Percentiles rank a stretch among this genome's conserved stretches.
Conservation (phyloP, 2,888 invertebrate genomes). For the Hirtodrosophila duncani region DNA sequence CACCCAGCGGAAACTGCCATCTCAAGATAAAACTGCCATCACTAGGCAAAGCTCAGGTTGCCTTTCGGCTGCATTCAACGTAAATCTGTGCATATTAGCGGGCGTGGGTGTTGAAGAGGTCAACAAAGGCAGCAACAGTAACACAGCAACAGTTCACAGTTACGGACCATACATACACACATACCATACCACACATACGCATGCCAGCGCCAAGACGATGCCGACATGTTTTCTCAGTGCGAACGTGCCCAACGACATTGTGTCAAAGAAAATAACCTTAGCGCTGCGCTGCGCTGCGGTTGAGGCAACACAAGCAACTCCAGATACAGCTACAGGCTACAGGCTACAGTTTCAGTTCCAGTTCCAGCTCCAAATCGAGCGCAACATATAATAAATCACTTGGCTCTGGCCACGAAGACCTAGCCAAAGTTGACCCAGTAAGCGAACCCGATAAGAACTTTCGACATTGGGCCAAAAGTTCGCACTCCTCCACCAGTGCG, state of each 20-base stretch:
- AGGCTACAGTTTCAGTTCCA: too few relatives aligned
- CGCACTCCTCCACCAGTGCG: constrained; percentile 50
- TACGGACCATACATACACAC: background rate
- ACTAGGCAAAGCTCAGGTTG: too few relatives aligned
- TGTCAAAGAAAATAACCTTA: constrained; percentile 44
- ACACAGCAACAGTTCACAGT: constrained; percentile 5
- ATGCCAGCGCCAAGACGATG: too few relatives aligned
- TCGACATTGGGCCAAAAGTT: constrained; percentile 29
- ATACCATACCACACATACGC: too few relatives aligned
- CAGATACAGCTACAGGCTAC: too few relatives aligned
- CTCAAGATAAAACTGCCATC: too few relatives aligned
- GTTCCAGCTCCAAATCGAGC: too few relatives aligned
- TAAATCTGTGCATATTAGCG: constrained; percentile 16
- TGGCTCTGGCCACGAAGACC: background rate
- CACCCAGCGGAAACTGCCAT: too few relatives aligned
- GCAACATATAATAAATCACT: constrained; percentile 18
- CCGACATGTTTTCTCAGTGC: constrained; percentile 36
- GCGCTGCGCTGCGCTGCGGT: too few relatives aligned
- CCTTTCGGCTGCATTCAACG: constrained; percentile 6
- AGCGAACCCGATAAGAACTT: constrained; percentile 33
- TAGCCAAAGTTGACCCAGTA: constrained; percentile 50
- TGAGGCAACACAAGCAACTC: too few relatives aligned
- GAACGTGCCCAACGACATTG: constrained; percentile 52
- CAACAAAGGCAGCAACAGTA: too few relatives aligned
- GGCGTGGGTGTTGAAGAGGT: too few relatives aligned